Conservation (phyloP, 1,140 invertebrate genomes). For the Conopomorpha cramerella region DNA sequence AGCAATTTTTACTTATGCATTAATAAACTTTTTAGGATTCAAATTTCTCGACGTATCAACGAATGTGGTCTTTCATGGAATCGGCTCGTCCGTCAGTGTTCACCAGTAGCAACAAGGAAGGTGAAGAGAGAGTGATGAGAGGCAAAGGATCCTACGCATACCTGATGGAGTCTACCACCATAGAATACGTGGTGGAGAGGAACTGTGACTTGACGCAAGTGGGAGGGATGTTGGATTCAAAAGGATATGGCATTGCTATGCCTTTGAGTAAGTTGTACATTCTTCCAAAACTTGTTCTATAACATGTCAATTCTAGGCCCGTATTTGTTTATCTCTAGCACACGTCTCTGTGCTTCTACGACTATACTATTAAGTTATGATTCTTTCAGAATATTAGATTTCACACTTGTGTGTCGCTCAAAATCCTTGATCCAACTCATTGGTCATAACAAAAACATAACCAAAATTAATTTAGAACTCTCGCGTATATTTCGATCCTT, state of each 20-base stretch:
- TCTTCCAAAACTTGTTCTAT: too few relatives aligned
- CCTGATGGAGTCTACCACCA: conserved; percentile 92
- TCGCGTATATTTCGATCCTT: too few relatives aligned
- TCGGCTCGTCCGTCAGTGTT: conserved; percentile 83
- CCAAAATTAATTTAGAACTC: too few relatives aligned
- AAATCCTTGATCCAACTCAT: too few relatives aligned
- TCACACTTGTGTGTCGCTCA: too few relatives aligned
- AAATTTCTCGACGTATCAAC: conserved; percentile 88
- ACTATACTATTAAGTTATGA: too few relatives aligned
- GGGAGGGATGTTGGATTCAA: conserved; percentile 87
- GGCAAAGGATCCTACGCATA: conserved; percentile 89
- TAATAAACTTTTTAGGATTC: conserved; percentile 69
- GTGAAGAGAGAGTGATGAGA: conserved; percentile 82
- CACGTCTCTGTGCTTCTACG: too few relatives aligned
- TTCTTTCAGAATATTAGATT: too few relatives aligned
- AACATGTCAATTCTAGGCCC: too few relatives aligned
- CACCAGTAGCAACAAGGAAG: conserved; percentile 82
- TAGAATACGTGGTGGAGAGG: conserved; percentile 89
- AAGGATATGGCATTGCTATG: conserved; percentile 93
- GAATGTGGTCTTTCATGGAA: conserved; percentile 94
- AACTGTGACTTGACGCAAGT: conserved; percentile 91
- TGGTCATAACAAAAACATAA: too few relatives aligned
- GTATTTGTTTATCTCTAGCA: too few relatives aligned
- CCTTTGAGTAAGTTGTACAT: conserved; percentile 85
- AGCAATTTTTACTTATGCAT: neutral